Conservation (phyloP, 1,140 invertebrate species). For the Bombus terrestris region DNA sequence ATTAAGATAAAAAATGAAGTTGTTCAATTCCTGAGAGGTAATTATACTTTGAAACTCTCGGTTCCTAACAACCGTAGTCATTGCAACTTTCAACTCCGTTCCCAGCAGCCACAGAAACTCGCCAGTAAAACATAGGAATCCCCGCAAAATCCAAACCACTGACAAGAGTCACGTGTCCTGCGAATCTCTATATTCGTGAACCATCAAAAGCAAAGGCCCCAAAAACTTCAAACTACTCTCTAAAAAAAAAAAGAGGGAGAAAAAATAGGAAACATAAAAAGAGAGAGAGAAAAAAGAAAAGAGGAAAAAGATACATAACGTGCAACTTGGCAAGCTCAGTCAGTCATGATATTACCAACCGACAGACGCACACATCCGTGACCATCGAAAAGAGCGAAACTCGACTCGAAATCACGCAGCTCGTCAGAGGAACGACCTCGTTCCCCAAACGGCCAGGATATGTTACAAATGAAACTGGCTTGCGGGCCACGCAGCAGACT, state of each 20-base stretch:
- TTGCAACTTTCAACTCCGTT: background rate
- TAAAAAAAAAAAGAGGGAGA: background rate
- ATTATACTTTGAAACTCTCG: no score
- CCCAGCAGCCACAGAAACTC: background rate
- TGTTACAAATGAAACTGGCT: slow-evolving; percentile 24
- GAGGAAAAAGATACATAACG: background rate
- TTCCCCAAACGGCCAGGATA: slow-evolving; percentile 20
- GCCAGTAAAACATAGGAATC: background rate
- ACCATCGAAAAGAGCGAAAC: background rate
- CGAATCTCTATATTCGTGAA: background rate
- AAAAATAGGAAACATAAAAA: background rate
- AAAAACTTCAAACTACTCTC: background rate
- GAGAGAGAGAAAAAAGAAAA: no score
- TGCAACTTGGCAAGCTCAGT: slow-evolving; percentile 3
- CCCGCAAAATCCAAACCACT: background rate
- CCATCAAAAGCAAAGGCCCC: background rate
- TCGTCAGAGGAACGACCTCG: background rate
- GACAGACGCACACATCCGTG: background rate
- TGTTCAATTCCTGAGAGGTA: no score
- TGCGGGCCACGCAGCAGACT: background rate
- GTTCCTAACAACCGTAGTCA: background rate
- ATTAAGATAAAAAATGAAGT: no score
- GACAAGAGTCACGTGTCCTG: background rate
- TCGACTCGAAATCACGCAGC: slow-evolving; percentile 1
- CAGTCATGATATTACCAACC: slow-evolving; percentile 1